These are phyloP conservation scores for Perca flavescens DNA, from an alignment of 2,113 vertebrate genomes.

Conservation along the genomic window DNA sequence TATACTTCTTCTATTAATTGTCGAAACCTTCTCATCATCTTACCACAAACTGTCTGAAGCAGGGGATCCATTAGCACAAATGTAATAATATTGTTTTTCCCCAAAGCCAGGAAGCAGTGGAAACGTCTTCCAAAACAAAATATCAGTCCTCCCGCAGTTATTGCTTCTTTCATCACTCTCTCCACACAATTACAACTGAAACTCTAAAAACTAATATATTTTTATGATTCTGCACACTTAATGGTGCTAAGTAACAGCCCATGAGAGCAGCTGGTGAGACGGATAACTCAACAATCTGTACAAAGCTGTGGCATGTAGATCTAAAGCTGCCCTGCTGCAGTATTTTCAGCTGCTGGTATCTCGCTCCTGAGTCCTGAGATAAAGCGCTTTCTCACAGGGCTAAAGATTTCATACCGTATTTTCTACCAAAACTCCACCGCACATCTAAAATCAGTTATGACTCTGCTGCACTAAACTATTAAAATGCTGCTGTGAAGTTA, in stretches of 20 bases:
- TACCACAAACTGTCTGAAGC: slow-evolving; percentile 49
- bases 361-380: slow-evolving; percentile 35
- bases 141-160: slow-evolving; percentile 39
- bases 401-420: slow-evolving; percentile 9
- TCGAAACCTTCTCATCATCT: slow-evolving; percentile 44
- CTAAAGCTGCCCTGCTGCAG: slow-evolving; percentile 20
- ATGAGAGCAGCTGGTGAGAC: slow-evolving; percentile 37
- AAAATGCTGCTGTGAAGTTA: slow-evolving; percentile 45
- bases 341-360: slow-evolving; percentile 6
- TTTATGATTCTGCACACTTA: slow-evolving; percentile 48
- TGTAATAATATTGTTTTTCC: slow-evolving; percentile 45
- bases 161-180: slow-evolving; percentile 50
- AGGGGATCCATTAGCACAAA: slow-evolving; percentile 55
- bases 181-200: slow-evolving; percentile 35
- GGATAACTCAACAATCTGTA: slow-evolving; percentile 11
- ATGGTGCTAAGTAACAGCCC: slow-evolving; percentile 45
- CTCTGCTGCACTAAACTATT: slow-evolving; percentile 9
- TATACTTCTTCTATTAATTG: slow-evolving; percentile 55
- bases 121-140: slow-evolving; percentile 59
- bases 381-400: slow-evolving; percentile 34
- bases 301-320: slow-evolving; percentile 10
- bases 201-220: slow-evolving; percentile 61
- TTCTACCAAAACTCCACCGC: slow-evolving; percentile 12
- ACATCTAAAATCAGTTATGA: slow-evolving; percentile 21
- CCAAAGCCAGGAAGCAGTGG: slow-evolving; percentile 27